A percentile compares a stretch with the other conserved stretches of the same genome.
phyloP scores from a whole-genome alignment of 2,797 vertebrate species.

The Etheostoma nigrum region DNA sequence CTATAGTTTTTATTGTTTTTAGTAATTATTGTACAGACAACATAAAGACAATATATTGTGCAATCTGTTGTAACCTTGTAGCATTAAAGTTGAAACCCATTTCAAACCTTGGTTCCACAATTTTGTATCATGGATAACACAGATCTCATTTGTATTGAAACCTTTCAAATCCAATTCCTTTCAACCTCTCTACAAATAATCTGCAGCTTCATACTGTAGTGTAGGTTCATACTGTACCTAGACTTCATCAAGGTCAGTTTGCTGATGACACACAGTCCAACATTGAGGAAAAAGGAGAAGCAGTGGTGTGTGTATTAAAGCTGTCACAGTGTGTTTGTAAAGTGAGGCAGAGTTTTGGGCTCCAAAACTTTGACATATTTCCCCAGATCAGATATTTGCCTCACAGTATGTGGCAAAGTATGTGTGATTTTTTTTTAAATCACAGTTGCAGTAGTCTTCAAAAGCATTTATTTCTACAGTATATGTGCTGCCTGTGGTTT shows the following conservation, averaged over 20 bases:
- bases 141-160: conserved; percentile 6
- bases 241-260: conserved; percentile 33
- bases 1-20: too few relatives aligned
- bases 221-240: not conserved
- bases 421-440: not conserved
- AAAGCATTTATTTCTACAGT: conserved; percentile 39
- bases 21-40: not conserved
- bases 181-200: conserved; percentile 24
- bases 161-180: conserved; percentile 14
- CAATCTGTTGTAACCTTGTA: too few relatives aligned
- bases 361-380: conserved; percentile 32
- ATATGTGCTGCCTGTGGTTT: conserved; percentile 40
- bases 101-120: not conserved
- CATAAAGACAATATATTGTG: too few relatives aligned
- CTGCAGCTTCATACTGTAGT: not conserved
- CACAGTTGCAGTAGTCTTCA: conserved; percentile 1
- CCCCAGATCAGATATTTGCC: conserved; percentile 27
- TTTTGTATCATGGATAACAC: not conserved
- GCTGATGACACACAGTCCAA: not conserved
- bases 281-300: not conserved
- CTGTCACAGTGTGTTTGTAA: not conserved
- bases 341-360: not conserved
- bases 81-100: not conserved
- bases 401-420: not conserved
- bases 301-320: conserved; percentile 22